A percentile compares a stretch with the other conserved stretches of the same genome.
phyloP scores from a whole-genome alignment of 2,888 invertebrate species.

The Acronicta psi region DNA sequence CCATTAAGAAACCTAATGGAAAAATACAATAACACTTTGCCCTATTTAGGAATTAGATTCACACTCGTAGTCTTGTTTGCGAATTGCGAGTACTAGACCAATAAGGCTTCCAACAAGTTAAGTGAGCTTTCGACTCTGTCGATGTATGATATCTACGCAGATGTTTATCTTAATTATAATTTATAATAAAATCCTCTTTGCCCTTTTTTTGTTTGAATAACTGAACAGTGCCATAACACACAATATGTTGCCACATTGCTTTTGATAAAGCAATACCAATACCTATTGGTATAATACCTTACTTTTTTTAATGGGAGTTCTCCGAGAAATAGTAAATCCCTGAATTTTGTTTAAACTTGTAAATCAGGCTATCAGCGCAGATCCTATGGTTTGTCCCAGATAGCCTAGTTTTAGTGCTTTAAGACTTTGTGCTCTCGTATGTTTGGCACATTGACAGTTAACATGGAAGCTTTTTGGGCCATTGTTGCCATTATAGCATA shows the following conservation, averaged over 20 bases:
- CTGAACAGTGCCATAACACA: conserved; percentile 1
- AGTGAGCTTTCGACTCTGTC: conserved; percentile 15
- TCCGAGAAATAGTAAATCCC: too few relatives aligned
- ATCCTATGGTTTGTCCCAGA: too few relatives aligned
- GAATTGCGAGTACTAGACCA: too few relatives aligned
- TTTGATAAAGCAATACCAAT: too few relatives aligned
- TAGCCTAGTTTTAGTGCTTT: too few relatives aligned
- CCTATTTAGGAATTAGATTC: not conserved
- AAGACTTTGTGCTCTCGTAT: not conserved
- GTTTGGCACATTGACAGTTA: conserved; percentile 3
- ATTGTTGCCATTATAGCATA: not conserved
- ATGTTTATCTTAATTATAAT: conserved; percentile 37
- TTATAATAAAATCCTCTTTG: conserved; percentile 27
- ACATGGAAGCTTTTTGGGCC: not conserved
- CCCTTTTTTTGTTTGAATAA: conserved; percentile 1
- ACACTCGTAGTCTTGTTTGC: too few relatives aligned
- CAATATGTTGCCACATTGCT: not conserved
- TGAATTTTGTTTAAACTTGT: too few relatives aligned
- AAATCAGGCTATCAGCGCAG: too few relatives aligned
- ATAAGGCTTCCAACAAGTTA: conserved; percentile 12
- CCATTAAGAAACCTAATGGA: too few relatives aligned
- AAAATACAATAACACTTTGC: too few relatives aligned
- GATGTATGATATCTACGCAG: conserved; percentile 11
- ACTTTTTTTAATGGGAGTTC: too few relatives aligned
- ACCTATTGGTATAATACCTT: too few relatives aligned